Percentiles rank a stretch among this genome's conserved stretches.
phyloP scores from a whole-genome alignment of 2,888 invertebrate genomes.

The Megamerina dolium region DNA sequence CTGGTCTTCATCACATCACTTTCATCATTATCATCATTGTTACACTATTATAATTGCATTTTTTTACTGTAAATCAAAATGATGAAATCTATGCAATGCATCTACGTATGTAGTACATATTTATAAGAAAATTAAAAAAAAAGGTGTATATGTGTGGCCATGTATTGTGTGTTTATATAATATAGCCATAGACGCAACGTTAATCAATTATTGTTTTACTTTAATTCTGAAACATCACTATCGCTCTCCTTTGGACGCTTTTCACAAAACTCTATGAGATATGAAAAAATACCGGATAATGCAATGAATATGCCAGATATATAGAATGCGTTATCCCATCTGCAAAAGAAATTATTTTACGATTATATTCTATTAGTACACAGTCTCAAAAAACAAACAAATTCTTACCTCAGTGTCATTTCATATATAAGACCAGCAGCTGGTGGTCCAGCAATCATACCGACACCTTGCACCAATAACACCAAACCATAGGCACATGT shows the following conservation, averaged over 20 bases:
- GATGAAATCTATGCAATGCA: no score
- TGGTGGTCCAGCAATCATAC: constrained; percentile 87
- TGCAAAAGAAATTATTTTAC: constrained; percentile 21
- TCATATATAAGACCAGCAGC: constrained; percentile 65
- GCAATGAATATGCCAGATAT: constrained; percentile 76
- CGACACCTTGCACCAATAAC: constrained; percentile 84
- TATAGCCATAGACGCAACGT: no score
- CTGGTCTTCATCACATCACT: no score
- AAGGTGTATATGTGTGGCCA: no score
- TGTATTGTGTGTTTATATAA: no score
- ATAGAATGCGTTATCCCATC: constrained; percentile 75
- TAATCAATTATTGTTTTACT: constrained; percentile 34
- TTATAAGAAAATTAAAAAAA: no score
- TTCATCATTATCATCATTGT: no score
- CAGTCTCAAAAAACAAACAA: constrained; percentile 3
- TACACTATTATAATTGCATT: no score
- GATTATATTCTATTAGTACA: background rate
- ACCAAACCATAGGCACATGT: constrained; percentile 89
- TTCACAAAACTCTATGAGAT: constrained; percentile 45
- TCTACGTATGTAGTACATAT: no score
- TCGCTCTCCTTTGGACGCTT: constrained; percentile 44
- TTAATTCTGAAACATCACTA: constrained; percentile 43
- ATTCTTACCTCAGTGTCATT: constrained; percentile 36
- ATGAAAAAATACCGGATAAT: constrained; percentile 59
- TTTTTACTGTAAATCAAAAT: no score